Evolutionary conservation across 2,113 vertebrate species (phyloP).

Genomic region (Callipepla californica): DNA sequence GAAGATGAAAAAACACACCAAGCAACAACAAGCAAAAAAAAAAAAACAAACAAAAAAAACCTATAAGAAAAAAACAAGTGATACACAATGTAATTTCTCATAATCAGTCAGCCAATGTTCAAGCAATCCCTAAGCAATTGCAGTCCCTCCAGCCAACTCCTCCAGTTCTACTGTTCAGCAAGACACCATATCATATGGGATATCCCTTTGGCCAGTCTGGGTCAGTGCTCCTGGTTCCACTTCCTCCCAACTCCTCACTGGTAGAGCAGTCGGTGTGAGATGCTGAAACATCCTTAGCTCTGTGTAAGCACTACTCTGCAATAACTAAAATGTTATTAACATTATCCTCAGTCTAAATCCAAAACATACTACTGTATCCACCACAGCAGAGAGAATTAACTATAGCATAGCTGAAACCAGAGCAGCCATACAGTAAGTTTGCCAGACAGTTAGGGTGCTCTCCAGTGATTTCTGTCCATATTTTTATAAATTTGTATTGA

Average conservation of each 20-base stretch:
- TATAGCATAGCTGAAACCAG: background rate
- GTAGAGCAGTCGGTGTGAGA: background rate
- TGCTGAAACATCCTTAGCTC: background rate
- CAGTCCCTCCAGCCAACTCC: background rate
- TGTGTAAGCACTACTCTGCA: background rate
- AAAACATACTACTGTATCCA: background rate
- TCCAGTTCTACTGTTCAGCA: background rate
- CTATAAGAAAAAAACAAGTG: background rate
- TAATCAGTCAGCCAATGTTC: background rate
- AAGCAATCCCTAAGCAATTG: background rate
- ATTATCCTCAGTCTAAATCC: background rate
- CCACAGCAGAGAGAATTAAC: background rate
- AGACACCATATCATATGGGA: background rate
- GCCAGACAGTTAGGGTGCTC: background rate
- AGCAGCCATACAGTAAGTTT: background rate
- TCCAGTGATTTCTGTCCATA: fast-evolving
- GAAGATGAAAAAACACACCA: background rate
- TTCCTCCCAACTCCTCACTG: background rate
- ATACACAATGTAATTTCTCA: background rate
- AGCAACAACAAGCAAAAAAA: background rate
- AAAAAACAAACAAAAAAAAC: background rate
- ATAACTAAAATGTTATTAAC: background rate
- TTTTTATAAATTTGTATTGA: background rate
- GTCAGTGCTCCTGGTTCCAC: background rate
- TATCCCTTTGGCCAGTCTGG: background rate